A percentile compares a stretch with the other conserved stretches of the same genome.
Evolutionary conservation across 2,797 vertebrate species (phyloP).

Genomic region (Ibycter americanus): DNA sequence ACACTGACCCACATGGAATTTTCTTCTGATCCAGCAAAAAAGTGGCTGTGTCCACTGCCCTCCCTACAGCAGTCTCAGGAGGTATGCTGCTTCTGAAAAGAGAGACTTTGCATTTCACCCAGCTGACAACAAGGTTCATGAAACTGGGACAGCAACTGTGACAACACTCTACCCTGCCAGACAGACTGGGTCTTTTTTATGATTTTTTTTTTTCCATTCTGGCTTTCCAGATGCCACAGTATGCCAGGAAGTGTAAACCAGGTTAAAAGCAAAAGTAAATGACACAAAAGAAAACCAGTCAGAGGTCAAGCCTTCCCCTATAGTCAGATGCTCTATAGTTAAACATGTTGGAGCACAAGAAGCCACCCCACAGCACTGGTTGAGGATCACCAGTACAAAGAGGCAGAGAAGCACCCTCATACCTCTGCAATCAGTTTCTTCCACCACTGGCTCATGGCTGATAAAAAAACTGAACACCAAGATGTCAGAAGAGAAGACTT

Average conservation of each 20-base stretch:
- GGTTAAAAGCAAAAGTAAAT: not conserved
- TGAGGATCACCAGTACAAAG: not conserved
- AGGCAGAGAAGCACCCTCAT: not conserved
- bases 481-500: not conserved
- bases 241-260: not conserved
- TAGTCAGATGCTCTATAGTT: not conserved
- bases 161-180: not conserved
- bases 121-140: not conserved
- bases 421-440: not conserved
- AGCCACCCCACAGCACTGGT: not conserved
- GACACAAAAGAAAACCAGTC: not conserved
- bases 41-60: not conserved
- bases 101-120: not conserved
- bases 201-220: not conserved
- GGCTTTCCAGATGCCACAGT: not conserved
- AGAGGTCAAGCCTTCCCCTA: not conserved
- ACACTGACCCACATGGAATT: not conserved
- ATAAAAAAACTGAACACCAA: not conserved
- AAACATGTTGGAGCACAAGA: not conserved
- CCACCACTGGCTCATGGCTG: not conserved
- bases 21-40: not conserved
- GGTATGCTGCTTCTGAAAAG: not conserved
- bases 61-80: not conserved
- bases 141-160: not conserved
- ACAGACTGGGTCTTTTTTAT: not conserved